Conservation (phyloP, 1,140 invertebrate genomes). For the Lamellibrachia luymesi region DNA sequence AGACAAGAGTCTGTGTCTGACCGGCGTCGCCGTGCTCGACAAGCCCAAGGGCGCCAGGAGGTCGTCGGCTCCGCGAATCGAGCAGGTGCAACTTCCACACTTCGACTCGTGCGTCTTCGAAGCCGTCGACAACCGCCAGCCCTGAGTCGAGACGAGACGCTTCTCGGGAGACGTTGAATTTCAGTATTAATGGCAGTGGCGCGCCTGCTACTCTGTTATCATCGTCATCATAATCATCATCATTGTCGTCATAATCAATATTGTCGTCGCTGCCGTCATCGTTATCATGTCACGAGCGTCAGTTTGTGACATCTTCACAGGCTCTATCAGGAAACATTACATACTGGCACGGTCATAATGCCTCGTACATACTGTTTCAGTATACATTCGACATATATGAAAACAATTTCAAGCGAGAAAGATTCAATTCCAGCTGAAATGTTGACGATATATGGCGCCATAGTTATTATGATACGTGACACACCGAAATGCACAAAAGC, state of each 20-base stretch:
- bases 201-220: background rate
- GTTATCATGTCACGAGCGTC: background rate
- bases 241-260: background rate
- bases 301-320: background rate
- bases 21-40: slow-evolving; percentile 37
- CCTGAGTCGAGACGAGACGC: background rate
- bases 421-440: background rate
- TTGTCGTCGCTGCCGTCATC: background rate
- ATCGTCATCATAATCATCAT: background rate
- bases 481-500: background rate
- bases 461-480: background rate
- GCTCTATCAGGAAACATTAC: background rate
- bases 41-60: slow-evolving; percentile 33
- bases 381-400: background rate
- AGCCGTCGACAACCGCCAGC: background rate
- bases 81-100: slow-evolving; percentile 33
- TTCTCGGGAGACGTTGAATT: background rate
- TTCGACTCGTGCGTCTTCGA: slow-evolving; percentile 33
- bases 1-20: slow-evolving; percentile 33
- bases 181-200: background rate
- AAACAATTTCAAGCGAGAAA: background rate
- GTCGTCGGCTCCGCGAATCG: slow-evolving; percentile 34
- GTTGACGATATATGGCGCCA: background rate
- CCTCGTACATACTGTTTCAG: too few relatives aligned
- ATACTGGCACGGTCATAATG: background rate